A percentile compares a stretch with the other conserved stretches of the same genome.
These are phyloP conservation scores for Rhagonycha lutea DNA, from an alignment of 2,888 invertebrate species.

Conservation along the genomic window DNA sequence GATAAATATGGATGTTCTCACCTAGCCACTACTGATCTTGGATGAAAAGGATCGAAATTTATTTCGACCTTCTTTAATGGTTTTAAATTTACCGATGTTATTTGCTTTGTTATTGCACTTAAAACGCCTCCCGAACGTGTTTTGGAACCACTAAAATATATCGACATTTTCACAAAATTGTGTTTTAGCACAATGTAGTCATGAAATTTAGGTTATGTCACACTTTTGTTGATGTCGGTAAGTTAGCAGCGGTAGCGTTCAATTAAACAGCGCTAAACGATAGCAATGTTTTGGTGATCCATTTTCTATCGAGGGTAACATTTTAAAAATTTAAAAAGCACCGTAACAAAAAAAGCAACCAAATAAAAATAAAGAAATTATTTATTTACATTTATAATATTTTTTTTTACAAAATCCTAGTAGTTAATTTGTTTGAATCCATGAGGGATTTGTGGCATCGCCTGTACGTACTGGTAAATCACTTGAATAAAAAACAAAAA, in stretches of 20 bases:
- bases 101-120: constrained; percentile 74
- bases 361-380: neutral
- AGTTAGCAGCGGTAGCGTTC: too few relatives aligned
- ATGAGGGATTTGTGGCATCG: constrained; percentile 36
- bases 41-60: constrained; percentile 83
- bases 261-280: neutral
- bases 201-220: neutral
- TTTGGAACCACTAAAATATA: constrained; percentile 71
- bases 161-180: constrained; percentile 65
- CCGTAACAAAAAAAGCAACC: neutral
- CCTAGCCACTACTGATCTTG: constrained; percentile 66
- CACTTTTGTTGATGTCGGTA: neutral
- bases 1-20: constrained; percentile 46
- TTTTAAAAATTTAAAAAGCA: neutral
- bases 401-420: neutral
- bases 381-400: neutral
- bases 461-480: constrained; percentile 42
- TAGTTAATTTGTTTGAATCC: constrained; percentile 43
- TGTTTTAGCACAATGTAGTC: neutral
- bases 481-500: constrained; percentile 50
- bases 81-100: constrained; percentile 73
- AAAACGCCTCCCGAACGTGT: constrained; percentile 69
- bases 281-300: neutral
- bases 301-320: neutral
- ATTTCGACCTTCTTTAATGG: constrained; percentile 77